These are phyloP conservation scores for Conus betulinus DNA, from an alignment of 1,140 invertebrate species.

Conservation along the genomic window DNA sequence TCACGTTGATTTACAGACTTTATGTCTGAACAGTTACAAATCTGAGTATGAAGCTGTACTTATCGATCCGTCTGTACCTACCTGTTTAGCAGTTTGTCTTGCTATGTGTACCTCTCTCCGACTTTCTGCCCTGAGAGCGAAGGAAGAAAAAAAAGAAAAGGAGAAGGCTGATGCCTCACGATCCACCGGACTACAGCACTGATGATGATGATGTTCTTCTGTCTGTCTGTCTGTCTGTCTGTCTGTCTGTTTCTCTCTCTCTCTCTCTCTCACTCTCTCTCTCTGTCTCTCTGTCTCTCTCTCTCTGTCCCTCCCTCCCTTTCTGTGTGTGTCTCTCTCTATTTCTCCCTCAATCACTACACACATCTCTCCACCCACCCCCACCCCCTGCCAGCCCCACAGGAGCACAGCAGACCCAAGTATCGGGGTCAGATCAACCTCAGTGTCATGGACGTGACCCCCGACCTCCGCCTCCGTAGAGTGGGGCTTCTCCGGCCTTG, in stretches of 20 bases:
- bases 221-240: not conserved
- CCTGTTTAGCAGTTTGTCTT: too few species aligned
- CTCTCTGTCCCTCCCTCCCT: not conserved
- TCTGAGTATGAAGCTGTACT: too few species aligned
- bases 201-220: too few species aligned
- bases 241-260: not conserved
- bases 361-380: too few species aligned
- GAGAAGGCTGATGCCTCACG: too few species aligned
- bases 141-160: too few species aligned
- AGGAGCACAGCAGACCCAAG: not conserved
- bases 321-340: not conserved
- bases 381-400: not conserved
- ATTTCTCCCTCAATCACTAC: not conserved
- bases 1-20: too few species aligned
- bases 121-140: not conserved
- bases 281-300: not conserved
- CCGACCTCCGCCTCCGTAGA: not conserved
- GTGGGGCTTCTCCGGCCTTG: slow-evolving; percentile 27
- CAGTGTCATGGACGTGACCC: not conserved
- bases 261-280: not conserved
- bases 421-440: not conserved
- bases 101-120: too few species aligned
- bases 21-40: too few species aligned
- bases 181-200: too few species aligned
- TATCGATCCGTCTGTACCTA: too few species aligned